Percentiles rank a stretch among this genome's conserved stretches.
These are phyloP conservation scores for Lepidonotus clava DNA, from an alignment of 2,888 invertebrate genomes.

Conservation along the genomic window DNA sequence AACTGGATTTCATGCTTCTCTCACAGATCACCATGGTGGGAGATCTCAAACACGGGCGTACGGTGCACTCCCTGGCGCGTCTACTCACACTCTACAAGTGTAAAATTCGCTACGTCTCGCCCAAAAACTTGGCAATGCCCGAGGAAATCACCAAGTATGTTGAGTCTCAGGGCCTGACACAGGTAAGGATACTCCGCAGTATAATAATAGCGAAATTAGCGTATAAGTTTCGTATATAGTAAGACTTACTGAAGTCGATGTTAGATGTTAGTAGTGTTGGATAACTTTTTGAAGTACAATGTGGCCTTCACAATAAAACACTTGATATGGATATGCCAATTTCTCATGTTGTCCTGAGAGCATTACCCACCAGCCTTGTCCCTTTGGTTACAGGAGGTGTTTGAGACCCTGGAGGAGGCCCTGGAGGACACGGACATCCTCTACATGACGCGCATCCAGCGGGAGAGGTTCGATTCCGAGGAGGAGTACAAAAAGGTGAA, in stretches of 20 bases:
- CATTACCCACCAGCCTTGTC: too few species aligned
- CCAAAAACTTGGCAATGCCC: slow-evolving; percentile 94
- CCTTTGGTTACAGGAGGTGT: slow-evolving; percentile 77
- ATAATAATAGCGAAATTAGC: too few species aligned
- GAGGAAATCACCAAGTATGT: slow-evolving; percentile 90
- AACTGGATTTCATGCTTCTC: too few species aligned
- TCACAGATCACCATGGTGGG: slow-evolving; percentile 95
- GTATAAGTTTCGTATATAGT: too few species aligned
- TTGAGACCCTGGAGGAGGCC: slow-evolving; percentile 87
- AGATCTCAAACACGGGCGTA: slow-evolving; percentile 97
- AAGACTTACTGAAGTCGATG: too few species aligned
- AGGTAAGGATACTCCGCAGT: slow-evolving; percentile 82
- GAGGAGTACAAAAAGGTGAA: slow-evolving; percentile 92
- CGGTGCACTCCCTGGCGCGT: slow-evolving; percentile 97
- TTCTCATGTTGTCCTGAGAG: too few species aligned
- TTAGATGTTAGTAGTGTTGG: too few species aligned
- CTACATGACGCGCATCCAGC: slow-evolving; percentile 98
- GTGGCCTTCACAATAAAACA: too few species aligned
- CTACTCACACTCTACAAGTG: slow-evolving; percentile 96
- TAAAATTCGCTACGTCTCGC: slow-evolving; percentile 94
- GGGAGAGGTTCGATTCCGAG: slow-evolving; percentile 91
- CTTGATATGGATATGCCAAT: too few species aligned
- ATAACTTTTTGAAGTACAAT: too few species aligned
- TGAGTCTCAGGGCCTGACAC: slow-evolving; percentile 88
- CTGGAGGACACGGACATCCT: slow-evolving; percentile 96